A percentile compares a stretch with the other conserved stretches of the same genome.
Evolutionary conservation across 2,113 vertebrate genomes (phyloP).

Genomic region (Lophura nycthemera): DNA sequence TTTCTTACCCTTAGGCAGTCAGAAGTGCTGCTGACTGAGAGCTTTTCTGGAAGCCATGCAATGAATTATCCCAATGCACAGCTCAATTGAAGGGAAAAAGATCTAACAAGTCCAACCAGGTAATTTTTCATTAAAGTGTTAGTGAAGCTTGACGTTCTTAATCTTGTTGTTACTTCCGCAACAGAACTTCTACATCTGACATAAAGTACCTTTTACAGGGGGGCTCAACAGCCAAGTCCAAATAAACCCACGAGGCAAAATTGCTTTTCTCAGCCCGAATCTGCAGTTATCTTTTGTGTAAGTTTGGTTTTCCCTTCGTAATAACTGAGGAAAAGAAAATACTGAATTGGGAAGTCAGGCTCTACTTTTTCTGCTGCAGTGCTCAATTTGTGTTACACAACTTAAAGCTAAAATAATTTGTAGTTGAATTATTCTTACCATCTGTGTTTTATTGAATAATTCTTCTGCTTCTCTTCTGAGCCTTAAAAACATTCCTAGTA

Average conservation of each 20-base stretch:
- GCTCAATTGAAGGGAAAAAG: constrained; percentile 45
- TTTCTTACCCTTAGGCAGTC: constrained; percentile 9
- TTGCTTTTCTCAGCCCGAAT: not conserved
- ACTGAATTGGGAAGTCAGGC: not conserved
- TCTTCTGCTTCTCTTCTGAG: not conserved
- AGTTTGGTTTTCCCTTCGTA: not conserved
- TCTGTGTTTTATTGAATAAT: not conserved
- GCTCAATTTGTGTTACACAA: not conserved
- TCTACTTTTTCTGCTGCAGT: not conserved
- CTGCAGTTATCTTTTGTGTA: not conserved
- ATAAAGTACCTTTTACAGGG: not conserved
- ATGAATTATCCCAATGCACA: constrained; percentile 28
- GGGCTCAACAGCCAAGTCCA: not conserved
- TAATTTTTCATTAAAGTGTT: constrained; percentile 44
- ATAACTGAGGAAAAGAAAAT: not conserved
- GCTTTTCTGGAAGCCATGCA: constrained; percentile 26
- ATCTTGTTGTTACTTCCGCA: not conserved
- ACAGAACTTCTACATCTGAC: not conserved
- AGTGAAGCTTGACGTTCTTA: constrained; percentile 25
- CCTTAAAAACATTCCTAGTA: not conserved
- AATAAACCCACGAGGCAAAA: not conserved
- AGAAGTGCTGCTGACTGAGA: constrained; percentile 49
- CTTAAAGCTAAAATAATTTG: not conserved
- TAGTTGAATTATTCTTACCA: not conserved
- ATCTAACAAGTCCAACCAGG: constrained; percentile 26